phyloP scores from a whole-genome alignment of 1,140 invertebrate genomes.

The Cydia strobilella region DNA sequence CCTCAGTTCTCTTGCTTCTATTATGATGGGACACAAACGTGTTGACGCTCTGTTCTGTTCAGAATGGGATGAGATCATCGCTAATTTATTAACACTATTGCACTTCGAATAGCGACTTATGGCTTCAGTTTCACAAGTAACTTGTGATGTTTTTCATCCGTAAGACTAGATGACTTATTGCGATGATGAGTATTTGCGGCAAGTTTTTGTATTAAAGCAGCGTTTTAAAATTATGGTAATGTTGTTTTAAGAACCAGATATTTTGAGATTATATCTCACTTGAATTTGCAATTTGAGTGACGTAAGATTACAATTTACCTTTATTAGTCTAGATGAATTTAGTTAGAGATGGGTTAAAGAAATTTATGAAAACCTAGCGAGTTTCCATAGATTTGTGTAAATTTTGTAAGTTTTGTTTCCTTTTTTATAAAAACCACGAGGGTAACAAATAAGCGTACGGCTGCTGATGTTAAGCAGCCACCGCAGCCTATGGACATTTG shows the following conservation, averaged over 20 bases:
- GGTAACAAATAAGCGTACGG: no score
- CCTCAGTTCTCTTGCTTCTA: neutral
- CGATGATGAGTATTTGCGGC: neutral
- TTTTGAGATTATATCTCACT: no score
- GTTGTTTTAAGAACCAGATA: neutral
- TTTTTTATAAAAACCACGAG: no score
- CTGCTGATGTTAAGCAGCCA: no score
- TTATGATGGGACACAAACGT: conserved; percentile 3
- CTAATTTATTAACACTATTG: conserved; percentile 5
- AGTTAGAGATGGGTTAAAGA: no score
- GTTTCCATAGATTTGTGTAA: no score
- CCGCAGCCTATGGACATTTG: no score
- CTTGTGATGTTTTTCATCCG: neutral
- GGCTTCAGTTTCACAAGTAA: neutral
- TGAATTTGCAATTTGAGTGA: no score
- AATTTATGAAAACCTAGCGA: no score
- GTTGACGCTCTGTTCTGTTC: neutral
- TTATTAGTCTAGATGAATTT: no score
- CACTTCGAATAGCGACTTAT: neutral
- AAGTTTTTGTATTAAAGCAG: neutral
- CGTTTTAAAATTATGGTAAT: neutral
- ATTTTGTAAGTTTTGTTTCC: no score
- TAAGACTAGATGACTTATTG: neutral
- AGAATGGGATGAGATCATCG: conserved; percentile 8
- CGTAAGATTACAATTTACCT: no score